Percentiles rank a stretch among this genome's conserved stretches.
These are phyloP conservation scores for Pinna nobilis DNA, from an alignment of 1,140 invertebrate species.

Conservation along the genomic window DNA sequence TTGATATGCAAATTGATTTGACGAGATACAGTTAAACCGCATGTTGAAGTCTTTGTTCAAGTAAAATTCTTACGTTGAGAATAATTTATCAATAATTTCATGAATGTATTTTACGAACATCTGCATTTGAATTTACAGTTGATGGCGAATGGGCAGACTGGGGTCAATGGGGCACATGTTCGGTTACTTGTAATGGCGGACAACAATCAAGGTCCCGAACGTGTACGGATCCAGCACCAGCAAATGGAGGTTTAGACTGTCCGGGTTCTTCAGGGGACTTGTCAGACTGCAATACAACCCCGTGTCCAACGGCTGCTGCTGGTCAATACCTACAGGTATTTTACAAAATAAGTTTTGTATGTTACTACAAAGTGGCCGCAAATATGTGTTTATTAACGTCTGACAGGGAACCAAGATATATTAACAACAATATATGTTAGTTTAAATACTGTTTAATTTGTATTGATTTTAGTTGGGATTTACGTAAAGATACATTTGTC, in stretches of 20 bases:
- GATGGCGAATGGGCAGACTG: not conserved
- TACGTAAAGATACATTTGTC: too few relatives aligned
- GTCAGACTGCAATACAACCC: not conserved
- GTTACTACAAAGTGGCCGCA: not conserved
- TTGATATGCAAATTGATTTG: not conserved
- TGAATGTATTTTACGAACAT: not conserved
- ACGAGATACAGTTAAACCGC: not conserved
- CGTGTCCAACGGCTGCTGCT: not conserved
- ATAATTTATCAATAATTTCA: not conserved
- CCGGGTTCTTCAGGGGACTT: not conserved
- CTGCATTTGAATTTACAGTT: not conserved
- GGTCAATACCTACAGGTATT: constrained; percentile 15
- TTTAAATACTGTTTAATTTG: too few relatives aligned
- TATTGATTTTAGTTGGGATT: too few relatives aligned
- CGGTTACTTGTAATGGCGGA: constrained; percentile 10
- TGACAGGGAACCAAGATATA: too few relatives aligned
- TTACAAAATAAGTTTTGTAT: not conserved
- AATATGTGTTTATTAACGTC: not conserved
- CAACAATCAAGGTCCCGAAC: not conserved
- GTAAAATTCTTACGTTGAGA: not conserved
- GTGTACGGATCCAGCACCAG: constrained; percentile 4
- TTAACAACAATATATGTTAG: too few relatives aligned
- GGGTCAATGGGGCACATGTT: constrained; percentile 1
- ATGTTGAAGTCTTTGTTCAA: not conserved
- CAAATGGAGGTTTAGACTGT: constrained; percentile 8